These are phyloP conservation scores for Sterna hirundo DNA, from an alignment of 2,113 vertebrate species.

Conservation along the genomic window DNA sequence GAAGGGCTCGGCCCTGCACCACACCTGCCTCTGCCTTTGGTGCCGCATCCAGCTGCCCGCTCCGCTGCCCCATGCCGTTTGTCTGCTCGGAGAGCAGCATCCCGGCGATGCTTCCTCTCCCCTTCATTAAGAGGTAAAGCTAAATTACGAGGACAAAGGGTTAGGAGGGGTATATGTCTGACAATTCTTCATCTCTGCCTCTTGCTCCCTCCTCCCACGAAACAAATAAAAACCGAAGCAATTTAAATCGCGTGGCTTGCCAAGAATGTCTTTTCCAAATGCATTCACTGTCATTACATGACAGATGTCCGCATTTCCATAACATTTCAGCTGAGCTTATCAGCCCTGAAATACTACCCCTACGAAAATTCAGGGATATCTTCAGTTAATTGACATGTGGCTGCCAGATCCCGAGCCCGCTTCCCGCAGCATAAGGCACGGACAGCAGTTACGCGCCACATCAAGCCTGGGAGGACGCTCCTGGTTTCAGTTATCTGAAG, in stretches of 20 bases:
- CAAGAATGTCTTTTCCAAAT: neutral
- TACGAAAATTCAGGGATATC: neutral
- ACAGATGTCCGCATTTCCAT: neutral
- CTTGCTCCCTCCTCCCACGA: neutral
- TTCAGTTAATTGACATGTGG: neutral
- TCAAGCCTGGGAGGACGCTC: neutral
- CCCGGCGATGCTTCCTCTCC: neutral
- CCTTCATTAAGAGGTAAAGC: neutral
- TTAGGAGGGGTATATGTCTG: neutral
- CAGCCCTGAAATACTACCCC: neutral
- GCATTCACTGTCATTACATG: neutral
- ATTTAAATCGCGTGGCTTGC: neutral
- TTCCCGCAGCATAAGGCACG: accelerated
- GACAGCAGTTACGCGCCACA: neutral
- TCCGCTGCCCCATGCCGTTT: neutral
- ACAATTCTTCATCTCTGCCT: neutral
- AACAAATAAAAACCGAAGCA: conserved; percentile 33
- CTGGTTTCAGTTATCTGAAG: neutral
- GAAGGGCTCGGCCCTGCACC: neutral
- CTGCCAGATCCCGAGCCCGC: neutral
- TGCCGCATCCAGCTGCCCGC: neutral
- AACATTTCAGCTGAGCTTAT: neutral
- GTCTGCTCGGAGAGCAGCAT: neutral
- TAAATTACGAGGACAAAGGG: conserved; percentile 6
- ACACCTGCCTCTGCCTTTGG: neutral